Percentiles rank a stretch among this genome's conserved stretches.
Evolutionary conservation across 2,797 vertebrate species (phyloP).

Genomic region (Pyrocephalus nanus): DNA sequence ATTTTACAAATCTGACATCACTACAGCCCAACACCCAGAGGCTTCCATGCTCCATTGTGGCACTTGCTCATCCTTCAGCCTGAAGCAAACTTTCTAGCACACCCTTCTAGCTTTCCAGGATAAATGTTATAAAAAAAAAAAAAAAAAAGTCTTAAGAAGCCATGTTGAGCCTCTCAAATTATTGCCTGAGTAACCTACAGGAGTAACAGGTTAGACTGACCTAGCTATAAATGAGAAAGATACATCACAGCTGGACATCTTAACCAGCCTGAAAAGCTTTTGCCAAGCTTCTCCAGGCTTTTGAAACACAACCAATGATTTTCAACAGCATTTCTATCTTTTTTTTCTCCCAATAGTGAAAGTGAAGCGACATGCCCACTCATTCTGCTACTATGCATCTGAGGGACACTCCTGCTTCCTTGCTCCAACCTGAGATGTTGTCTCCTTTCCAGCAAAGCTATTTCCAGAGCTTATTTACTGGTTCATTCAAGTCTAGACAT

Average conservation of each 20-base stretch:
- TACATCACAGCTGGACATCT: neutral
- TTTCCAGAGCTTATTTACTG: conserved; percentile 16
- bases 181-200: neutral
- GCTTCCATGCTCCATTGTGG: neutral
- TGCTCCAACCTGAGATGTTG: neutral
- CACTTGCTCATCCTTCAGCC: neutral
- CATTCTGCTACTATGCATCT: neutral
- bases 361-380: neutral
- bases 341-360: neutral
- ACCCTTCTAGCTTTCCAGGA: neutral
- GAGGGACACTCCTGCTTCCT: neutral
- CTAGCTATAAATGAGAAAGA: neutral
- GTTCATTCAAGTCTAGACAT: conserved; percentile 26
- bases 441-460: neutral
- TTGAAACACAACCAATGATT: neutral
- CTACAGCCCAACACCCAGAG: neutral
- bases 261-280: neutral
- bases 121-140: neutral
- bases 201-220: conserved; percentile 15
- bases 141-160: neutral
- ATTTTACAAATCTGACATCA: neutral
- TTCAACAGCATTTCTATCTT: neutral
- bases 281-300: neutral
- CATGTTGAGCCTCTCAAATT: neutral
- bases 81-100: neutral